Evolutionary conservation across 2,797 vertebrate species (phyloP), one percentile per base, ranked within the genome.

Genomic region (Xiphorhynchus erythropygius): DNA sequence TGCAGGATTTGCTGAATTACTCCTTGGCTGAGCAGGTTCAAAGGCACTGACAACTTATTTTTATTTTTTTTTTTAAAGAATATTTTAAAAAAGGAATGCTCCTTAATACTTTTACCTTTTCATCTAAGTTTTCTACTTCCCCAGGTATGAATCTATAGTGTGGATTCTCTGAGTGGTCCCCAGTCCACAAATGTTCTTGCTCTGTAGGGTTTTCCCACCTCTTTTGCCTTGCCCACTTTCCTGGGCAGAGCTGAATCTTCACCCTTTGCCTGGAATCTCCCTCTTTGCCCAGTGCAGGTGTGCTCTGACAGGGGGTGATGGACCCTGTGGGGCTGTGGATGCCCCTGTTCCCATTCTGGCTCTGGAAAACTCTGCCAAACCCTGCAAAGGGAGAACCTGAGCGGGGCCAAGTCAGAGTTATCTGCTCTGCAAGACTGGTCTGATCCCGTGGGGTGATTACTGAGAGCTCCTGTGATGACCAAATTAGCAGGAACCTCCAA

Each of bases 401-500:
- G 6, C 1, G 2, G n/a, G 30, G 37, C 77, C 6, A 1, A 10
- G 69, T 4, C 57, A 11, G 63, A 55, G 68, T 41, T 81, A 42
- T 21, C 65, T 57, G 60, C 35, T 49, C 56, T 55, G 7, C 60
- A 56, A 44, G 50, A 18, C 49, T 8, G 5, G 5, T 50, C 73
- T 86, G 89, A n/a, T 35, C 55, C 52, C 39, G 30, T 18, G 0
- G 5, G 60, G 46, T 68, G 92, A 94, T 94, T 81, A 55, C 52
- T 25, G 71, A 2, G 57, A 6, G 70, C 79, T 77, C 57, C 77
- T 91, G 77, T 89, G 91, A 93, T 92, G 96, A 81, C 94, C 79
- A 80, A 92, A 90, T 78, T 21, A 94, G 91, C 94, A 93, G 88
- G 91, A 91, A 96, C 53, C 73, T 89, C 84, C 41, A 7, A 47